Evolutionary conservation across 2,113 vertebrate species (phyloP).

Genomic region (Phrynocephalus versicolor): DNA sequence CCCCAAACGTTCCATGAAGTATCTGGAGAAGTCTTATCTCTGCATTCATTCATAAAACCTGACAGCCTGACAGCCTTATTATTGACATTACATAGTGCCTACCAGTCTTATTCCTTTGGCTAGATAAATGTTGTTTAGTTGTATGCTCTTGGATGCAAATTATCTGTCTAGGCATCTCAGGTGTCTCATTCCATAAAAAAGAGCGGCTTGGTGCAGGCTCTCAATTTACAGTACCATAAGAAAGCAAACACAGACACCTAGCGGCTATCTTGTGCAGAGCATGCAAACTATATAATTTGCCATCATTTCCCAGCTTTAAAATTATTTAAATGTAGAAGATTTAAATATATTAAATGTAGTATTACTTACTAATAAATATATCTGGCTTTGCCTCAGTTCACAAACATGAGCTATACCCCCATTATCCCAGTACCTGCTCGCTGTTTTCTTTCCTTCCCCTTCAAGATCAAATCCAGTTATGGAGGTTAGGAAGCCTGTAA

Average conservation of each 20-base stretch:
- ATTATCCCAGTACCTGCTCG: no score
- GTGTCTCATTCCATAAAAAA: neutral
- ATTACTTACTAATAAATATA: no score
- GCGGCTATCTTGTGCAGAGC: constrained; percentile 39
- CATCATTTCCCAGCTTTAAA: neutral
- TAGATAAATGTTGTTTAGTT: neutral
- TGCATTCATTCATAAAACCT: neutral
- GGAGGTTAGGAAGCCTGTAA: no score
- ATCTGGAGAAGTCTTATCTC: neutral
- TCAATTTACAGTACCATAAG: constrained; percentile 17
- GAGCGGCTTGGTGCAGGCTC: neutral
- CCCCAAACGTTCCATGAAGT: neutral
- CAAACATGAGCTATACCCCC: no score
- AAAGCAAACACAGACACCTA: constrained; percentile 68
- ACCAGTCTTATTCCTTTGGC: neutral
- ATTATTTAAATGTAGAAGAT: neutral
- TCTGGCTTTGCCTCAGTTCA: no score
- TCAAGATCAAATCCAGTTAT: neutral
- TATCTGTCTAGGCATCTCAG: neutral
- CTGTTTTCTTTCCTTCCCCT: no score
- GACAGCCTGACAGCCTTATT: accelerated
- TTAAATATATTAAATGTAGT: no score
- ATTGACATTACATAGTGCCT: neutral
- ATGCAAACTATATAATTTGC: neutral
- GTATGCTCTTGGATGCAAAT: neutral